Evolutionary conservation across 2,797 vertebrate genomes (phyloP), one percentile per base, ranked within the genome.

Genomic region (Scyliorhinus canicula): DNA sequence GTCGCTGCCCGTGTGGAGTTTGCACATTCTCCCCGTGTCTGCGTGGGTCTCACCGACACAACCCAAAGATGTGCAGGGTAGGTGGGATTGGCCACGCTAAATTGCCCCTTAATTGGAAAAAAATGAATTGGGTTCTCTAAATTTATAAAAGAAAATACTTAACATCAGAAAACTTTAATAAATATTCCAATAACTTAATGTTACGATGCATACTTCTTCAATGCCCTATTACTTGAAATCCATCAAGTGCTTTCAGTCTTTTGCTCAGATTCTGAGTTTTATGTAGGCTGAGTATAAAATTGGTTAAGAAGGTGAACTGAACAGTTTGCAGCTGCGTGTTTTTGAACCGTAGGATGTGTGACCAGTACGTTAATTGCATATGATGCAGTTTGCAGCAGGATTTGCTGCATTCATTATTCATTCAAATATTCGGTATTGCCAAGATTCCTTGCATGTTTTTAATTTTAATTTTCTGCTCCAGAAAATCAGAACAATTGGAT

Each of bases 381-480:
- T 91, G 60, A 91, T 91, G 21, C 6, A 65, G 24, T n/a, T 65
- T 65, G 88, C 60, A 24, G 40, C 88, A 65, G 8, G 60, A 21
- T 44, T 12, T 65, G n/a, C 60, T 11, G 60, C n/a, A 65, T 65
- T 91, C 60, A 91, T 91, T 91, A 65, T 91, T 65, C 88, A 91
- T 91, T 91, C 40, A 44, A 65, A 91, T 65, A 65, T 65, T 91
- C 60, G 3, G 57, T 5, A 65, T 91, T 40, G 31, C 63, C 21
- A 65, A 40, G 6, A 2, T 57, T 65, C 40, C 44, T 63, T 65
- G n/a, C 44, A 44, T 91, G 88, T 91, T 65, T 91, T 44, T 91
- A 91, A 60, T 65, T 65, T 91, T 91, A 91, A 91, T 91, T 91
- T 91, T 65, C 88, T 91, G 88, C n/a, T 65, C 57, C 60, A 65